Base-by-base conservation (phyloP, 2,113 vertebrate genomes). In the Alethe diademata region DNA sequence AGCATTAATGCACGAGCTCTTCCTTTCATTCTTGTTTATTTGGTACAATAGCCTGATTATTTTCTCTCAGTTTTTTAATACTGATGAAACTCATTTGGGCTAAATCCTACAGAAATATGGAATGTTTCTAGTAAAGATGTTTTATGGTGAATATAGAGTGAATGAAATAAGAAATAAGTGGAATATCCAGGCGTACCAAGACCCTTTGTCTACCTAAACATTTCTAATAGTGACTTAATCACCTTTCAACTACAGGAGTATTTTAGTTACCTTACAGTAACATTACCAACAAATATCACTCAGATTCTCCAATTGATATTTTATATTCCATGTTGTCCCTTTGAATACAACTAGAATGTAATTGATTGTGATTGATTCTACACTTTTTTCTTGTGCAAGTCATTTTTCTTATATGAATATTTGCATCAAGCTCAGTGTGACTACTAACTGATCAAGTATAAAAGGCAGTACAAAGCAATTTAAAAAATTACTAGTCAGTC, bases 1-100 rank as follows among this genome's bases (percentile, higher is more conserved):
- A 50, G 25, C 2, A 1, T 56, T 66, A 61, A 56, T 73, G 15
- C 26, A 60, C 0, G 0, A 88, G 11, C 19, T 81, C 33, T 73
- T 86, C 26, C 13, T 78, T 57, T 79, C 23, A 15, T 74, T 50
- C 42, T 35, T 86, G 25, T 86, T 78, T 79, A 12, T 19, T 42
- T 23, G 38, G 42, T 74, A 45, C 23, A 78, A 50, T 8, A 64
- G 14, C 26, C 61, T 73, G 29, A 28, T 74, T 80, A 10, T 78
- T 71, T 78, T 67, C 35, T 67, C 29, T 60, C n/a, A 15, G 16
- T 35, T 66, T 20, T 76, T 86, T 80, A 86, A 11, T 51, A 60
- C 22, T 51, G 45, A 36, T 83, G 45, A 72, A 92, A 79, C 22
- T 76, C 13, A 38, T 71, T 78, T 71, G 23, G 48, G 35, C n/a